These are phyloP conservation scores for Oxygymnocypris stewartii DNA, from an alignment of 2,113 vertebrate species.

Conservation along the genomic window DNA sequence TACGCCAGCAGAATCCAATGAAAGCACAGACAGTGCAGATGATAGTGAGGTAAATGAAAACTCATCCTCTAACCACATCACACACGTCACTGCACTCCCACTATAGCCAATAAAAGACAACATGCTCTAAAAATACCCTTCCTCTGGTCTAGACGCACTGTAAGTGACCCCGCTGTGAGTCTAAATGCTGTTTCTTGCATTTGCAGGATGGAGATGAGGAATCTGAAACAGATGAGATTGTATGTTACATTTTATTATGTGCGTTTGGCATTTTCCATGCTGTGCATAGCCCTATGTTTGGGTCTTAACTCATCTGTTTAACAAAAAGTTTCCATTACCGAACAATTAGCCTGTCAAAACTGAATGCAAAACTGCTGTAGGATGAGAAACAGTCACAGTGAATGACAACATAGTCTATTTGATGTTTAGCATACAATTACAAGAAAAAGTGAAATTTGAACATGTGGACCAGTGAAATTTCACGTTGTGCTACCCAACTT, in stretches of 20 bases:
- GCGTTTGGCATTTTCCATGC: background rate
- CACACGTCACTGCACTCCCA: slow-evolving; percentile 6
- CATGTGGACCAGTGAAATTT: background rate
- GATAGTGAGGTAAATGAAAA: slow-evolving; percentile 66
- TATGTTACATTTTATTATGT: background rate
- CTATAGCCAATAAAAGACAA: slow-evolving; percentile 30
- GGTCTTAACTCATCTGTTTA: background rate
- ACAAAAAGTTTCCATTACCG: background rate
- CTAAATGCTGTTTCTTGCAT: slow-evolving; percentile 25
- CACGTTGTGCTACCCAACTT: background rate
- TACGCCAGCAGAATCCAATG: slow-evolving; percentile 60
- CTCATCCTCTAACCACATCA: slow-evolving; percentile 40
- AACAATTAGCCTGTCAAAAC: background rate
- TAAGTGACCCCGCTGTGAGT: background rate
- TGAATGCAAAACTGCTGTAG: background rate
- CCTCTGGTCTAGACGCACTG: background rate
- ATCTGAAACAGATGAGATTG: slow-evolving; percentile 41
- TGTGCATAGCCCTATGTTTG: background rate
- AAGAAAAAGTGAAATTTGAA: background rate
- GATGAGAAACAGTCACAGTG: background rate
- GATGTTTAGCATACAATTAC: background rate
- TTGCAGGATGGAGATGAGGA: slow-evolving; percentile 46
- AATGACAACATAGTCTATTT: background rate
- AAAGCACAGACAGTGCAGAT: slow-evolving; percentile 66
- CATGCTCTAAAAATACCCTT: slow-evolving; percentile 19